Evolutionary conservation across 1,140 invertebrate genomes (phyloP).

Genomic region (Brachionus asplanchnoidis): DNA sequence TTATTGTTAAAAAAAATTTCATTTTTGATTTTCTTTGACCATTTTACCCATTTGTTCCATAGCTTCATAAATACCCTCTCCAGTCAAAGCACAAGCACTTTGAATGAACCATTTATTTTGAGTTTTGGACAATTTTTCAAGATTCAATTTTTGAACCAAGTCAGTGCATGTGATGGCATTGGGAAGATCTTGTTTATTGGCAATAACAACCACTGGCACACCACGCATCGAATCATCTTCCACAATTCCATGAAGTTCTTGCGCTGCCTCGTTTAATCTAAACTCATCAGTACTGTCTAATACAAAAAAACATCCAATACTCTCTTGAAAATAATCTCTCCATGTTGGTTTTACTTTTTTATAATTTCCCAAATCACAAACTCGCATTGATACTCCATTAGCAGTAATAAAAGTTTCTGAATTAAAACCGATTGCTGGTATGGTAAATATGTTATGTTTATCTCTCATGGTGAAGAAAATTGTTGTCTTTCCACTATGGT

Average conservation of each 20-base stretch:
- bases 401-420: neutral
- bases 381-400: neutral
- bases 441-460: neutral
- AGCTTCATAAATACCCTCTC: slow-evolving; percentile 95
- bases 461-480: neutral
- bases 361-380: slow-evolving; percentile 59
- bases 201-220: slow-evolving; percentile 53
- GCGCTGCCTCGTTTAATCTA: slow-evolving; percentile 85
- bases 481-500: neutral
- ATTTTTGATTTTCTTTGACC: slow-evolving; percentile 16
- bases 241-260: slow-evolving; percentile 65
- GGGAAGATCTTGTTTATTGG: slow-evolving; percentile 53
- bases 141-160: neutral
- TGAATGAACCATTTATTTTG: slow-evolving; percentile 81
- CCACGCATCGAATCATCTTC: slow-evolving; percentile 36
- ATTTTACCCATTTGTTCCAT: slow-evolving; percentile 83
- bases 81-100: slow-evolving; percentile 90
- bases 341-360: slow-evolving; percentile 56
- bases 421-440: neutral
- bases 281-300: slow-evolving; percentile 94
- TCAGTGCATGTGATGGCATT: slow-evolving; percentile 25
- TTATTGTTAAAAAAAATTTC: neutral
- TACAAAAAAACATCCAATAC: slow-evolving; percentile 71
- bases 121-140: slow-evolving; percentile 55
- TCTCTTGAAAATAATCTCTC: slow-evolving; percentile 54